These are phyloP conservation scores for Sylvia atricapilla DNA, from an alignment of 2,113 vertebrate species.

Conservation along the genomic window DNA sequence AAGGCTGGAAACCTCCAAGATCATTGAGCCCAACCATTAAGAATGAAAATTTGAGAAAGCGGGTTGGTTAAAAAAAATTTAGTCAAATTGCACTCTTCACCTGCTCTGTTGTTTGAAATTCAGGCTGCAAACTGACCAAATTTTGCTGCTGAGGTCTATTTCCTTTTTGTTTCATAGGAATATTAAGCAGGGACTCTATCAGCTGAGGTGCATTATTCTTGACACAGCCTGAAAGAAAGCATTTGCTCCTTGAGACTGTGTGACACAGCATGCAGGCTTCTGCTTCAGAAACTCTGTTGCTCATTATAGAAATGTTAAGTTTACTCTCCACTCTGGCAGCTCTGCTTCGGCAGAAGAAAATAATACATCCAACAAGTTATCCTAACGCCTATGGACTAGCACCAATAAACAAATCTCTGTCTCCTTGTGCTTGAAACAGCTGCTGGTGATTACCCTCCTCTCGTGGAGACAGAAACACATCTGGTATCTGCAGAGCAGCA, in stretches of 20 bases:
- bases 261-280: neutral
- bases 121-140: neutral
- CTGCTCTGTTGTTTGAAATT: neutral
- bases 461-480: constrained; percentile 27
- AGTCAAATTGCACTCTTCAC: neutral
- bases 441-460: constrained; percentile 49
- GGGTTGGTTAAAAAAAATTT: neutral
- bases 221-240: neutral
- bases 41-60: neutral
- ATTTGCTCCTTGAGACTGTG: neutral
- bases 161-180: neutral
- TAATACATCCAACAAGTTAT: neutral
- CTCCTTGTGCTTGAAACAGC: constrained; percentile 13
- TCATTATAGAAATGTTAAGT: neutral
- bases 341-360: neutral
- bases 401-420: neutral
- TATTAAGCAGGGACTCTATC: neutral
- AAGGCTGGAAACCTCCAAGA: neutral
- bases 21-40: neutral
- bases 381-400: neutral
- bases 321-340: neutral
- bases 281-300: neutral
- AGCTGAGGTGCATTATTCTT: neutral
- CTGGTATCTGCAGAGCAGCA: constrained; percentile 6
- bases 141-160: neutral